Conservation (phyloP, 92 coral and sea anemone species). For the Pocillopora grandis region DNA sequence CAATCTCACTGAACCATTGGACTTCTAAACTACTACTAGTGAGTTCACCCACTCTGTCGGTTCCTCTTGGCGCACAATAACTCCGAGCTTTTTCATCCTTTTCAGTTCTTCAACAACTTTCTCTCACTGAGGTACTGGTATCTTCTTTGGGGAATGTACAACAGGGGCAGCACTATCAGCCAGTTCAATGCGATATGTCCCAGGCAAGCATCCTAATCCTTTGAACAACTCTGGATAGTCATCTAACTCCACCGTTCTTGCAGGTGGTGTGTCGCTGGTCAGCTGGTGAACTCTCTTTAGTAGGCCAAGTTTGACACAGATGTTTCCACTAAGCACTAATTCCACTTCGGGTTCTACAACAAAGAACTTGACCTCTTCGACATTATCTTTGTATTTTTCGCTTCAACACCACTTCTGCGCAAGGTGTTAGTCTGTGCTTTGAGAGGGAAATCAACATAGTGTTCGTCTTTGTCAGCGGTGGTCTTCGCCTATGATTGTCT, state of each 20-base stretch:
- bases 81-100: slow-evolving; percentile 32
- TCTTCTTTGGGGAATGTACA: not conserved
- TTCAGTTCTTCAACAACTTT: slow-evolving; percentile 23
- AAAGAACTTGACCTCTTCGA: slow-evolving; percentile 20
- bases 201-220: slow-evolving; percentile 19
- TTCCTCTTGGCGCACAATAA: slow-evolving; percentile 28
- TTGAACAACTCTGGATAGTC: not conserved
- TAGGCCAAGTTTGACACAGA: not conserved
- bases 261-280: too few species aligned
- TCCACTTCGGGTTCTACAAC: slow-evolving; percentile 28
- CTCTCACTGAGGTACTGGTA: slow-evolving; percentile 25
- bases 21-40: slow-evolving; percentile 24
- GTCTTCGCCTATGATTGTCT: slow-evolving; percentile 1
- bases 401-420: slow-evolving; percentile 15
- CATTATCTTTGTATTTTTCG: slow-evolving; percentile 11
- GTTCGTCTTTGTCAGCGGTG: not conserved
- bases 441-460: too few species aligned
- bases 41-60: slow-evolving; percentile 41
- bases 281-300: too few species aligned
- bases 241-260: too few species aligned
- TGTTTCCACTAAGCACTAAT: slow-evolving; percentile 32
- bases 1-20: slow-evolving; percentile 38
- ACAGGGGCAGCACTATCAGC: not conserved
- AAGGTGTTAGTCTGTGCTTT: too few species aligned
- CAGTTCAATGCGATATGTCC: slow-evolving; percentile 1